Base-by-base conservation (phyloP, 1,140 invertebrate genomes). In the Leptestheria dahalacensis region DNA sequence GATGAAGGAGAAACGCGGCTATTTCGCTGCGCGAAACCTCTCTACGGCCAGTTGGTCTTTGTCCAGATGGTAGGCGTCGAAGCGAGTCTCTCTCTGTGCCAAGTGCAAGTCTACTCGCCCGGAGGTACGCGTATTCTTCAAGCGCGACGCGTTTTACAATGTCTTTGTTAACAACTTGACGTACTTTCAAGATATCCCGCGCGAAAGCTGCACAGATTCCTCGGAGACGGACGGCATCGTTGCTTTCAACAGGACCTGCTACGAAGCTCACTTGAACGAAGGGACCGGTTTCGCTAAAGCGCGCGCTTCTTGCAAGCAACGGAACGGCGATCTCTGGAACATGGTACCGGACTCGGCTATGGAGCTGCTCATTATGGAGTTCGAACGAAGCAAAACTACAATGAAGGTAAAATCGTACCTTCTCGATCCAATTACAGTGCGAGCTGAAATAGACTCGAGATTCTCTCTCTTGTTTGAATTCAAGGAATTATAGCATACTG, bases 1-100 rank as follows among this genome's bases (percentile, higher is more conserved):
- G 88, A 91, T 67, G 88, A 91, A 72, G 89, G 88, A 26, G 78
- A 84, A n/a, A 91, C 87, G 4, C 91, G 91, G 73, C 87, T 86
- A n/a, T 89, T 94, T 68, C 80, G 80, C 1, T 94, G 91, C 71
- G 89, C 89, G 0, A 75, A 88, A 52, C 80, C 86, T 3, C 72
- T 92, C 49, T 74, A 85, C 28, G 91, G 91, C 0, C 85, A 91
- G 65, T 86, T 86, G 67, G 88, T 94, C 26, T 90, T 85, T 68
- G 76, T 94, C 21, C 88, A 92, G 71, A 77, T 92, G 55, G 88
- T 92, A 1, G 89, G 89, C 0, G 86, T 91, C 1, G 88, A 93
- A 72, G 88, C 88, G 20, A 89, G 87, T 10, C 72, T 94, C 15
- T 90, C 88, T 4, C 73, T 93, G 1, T 93, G 90, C 68, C 89